Evolutionary conservation across 2,797 vertebrate genomes (phyloP), one percentile per base, ranked within the genome.

Genomic region (Chaenodraco wilsoni): DNA sequence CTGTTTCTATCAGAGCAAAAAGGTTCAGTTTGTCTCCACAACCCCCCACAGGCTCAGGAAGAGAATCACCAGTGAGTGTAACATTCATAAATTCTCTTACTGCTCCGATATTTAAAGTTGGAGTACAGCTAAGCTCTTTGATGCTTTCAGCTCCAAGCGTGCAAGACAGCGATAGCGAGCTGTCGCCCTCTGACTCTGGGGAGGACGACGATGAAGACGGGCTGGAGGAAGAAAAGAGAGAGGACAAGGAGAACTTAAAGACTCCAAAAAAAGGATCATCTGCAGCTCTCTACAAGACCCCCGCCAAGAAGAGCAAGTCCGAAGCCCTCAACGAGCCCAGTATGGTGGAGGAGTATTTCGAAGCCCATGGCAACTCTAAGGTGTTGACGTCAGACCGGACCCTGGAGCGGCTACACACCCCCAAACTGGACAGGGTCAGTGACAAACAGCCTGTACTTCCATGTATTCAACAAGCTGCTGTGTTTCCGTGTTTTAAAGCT

Each of bases 301-400:
- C 95, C 13, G 84, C 92, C 37, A 99, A 96, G 90, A 98, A 94
- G 88, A 89, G 46, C 80, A 97, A 93, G 87, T 94, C 83, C 69
- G 94, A 95, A 86, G 45, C 79, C 17, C 3, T 33, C 11, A 66
- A 14, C 54, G 89, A 90, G 96, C 92, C 83, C 86, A 95, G 88
- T 75, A 90, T 97, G 88, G 94, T 98, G 19, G 96, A 98, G 85
- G 96, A 98, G 61, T 99, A 99, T 83, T 99, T 99, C 75, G 97
- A 99, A 89, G 98, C 98, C 78, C 98, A 99, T 15, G 96, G 97
- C 89, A 98, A 95, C 91, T 98, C 97, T 37, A 99, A 98, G 89
- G 96, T 98, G 33, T 84, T 97, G 82, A 99, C 98, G 0, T 99
- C 97, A 0, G 97, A 99, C 77, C 95, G 96, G 79, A 99, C 98